Evolutionary conservation across 2,113 vertebrate genomes (phyloP).

Genomic region (Miniopterus natalensis): DNA sequence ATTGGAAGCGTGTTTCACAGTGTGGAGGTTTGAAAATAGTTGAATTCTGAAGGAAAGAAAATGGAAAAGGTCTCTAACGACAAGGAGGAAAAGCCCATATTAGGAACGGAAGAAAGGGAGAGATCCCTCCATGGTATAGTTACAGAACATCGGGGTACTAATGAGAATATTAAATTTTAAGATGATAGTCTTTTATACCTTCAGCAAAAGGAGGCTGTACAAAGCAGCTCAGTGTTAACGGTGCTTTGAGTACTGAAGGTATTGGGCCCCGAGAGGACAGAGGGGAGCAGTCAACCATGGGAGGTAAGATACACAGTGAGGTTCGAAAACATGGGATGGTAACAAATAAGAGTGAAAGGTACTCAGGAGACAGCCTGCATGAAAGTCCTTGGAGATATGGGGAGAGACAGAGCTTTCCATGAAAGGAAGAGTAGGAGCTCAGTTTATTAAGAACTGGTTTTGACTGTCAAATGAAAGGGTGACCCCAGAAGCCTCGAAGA

Average conservation of each 20-base stretch:
- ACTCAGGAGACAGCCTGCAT: not conserved
- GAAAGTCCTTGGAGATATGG: not conserved
- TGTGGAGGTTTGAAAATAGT: not conserved
- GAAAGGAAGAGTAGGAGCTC: not conserved
- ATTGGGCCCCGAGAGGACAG: not conserved
- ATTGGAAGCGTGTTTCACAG: not conserved
- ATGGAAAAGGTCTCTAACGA: not conserved
- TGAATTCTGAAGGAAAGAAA: not conserved
- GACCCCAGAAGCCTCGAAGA: not conserved
- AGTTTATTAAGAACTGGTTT: not conserved
- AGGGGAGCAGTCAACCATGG: no score
- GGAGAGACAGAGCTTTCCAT: not conserved
- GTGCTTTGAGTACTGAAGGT: not conserved
- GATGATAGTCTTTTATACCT: not conserved
- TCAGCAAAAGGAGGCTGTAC: not conserved
- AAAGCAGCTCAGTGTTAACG: not conserved
- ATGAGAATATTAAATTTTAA: not conserved
- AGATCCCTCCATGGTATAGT: not conserved
- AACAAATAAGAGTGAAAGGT: not conserved
- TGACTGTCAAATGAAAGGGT: not conserved
- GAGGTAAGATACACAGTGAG: not conserved
- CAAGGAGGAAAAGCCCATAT: not conserved
- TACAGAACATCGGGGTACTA: not conserved
- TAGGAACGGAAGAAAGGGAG: not conserved
- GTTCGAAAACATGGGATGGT: not conserved